These are phyloP conservation scores for Alectura lathami DNA, from an alignment of 2,113 vertebrate species.

Conservation along the genomic window DNA sequence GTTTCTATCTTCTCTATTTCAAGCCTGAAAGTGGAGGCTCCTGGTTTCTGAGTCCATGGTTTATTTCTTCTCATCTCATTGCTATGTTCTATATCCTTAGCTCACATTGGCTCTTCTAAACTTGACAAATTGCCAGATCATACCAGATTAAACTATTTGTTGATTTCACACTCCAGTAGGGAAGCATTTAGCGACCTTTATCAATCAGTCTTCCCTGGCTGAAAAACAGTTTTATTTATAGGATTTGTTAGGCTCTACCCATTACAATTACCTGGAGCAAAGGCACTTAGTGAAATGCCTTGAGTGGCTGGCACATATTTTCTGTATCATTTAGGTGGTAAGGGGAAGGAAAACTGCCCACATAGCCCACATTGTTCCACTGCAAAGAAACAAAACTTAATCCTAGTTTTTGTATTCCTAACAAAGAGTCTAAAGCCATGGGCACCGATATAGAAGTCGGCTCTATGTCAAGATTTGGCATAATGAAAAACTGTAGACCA, in stretches of 20 bases:
- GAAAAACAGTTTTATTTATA: conserved; percentile 16
- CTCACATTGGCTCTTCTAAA: background rate
- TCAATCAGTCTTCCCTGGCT: background rate
- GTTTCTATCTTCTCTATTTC: background rate
- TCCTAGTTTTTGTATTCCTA: background rate
- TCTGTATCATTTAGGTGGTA: background rate
- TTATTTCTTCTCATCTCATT: background rate
- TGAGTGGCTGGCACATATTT: background rate
- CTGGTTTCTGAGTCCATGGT: background rate
- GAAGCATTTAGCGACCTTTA: conserved; percentile 46
- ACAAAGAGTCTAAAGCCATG: background rate
- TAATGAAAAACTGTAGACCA: fast-evolving
- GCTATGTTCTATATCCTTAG: background rate
- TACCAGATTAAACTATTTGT: conserved; percentile 26
- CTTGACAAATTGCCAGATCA: conserved; percentile 19
- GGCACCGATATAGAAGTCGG: background rate
- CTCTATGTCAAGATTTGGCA: background rate
- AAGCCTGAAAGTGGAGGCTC: background rate
- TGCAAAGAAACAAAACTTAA: background rate
- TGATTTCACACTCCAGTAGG: conserved; percentile 45
- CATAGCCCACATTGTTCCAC: background rate
- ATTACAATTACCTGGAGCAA: background rate
- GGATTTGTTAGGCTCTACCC: background rate
- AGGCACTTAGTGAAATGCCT: background rate
- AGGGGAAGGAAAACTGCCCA: background rate